phyloP scores from a whole-genome alignment of 2,797 vertebrate genomes.

The Diceros bicornis region DNA sequence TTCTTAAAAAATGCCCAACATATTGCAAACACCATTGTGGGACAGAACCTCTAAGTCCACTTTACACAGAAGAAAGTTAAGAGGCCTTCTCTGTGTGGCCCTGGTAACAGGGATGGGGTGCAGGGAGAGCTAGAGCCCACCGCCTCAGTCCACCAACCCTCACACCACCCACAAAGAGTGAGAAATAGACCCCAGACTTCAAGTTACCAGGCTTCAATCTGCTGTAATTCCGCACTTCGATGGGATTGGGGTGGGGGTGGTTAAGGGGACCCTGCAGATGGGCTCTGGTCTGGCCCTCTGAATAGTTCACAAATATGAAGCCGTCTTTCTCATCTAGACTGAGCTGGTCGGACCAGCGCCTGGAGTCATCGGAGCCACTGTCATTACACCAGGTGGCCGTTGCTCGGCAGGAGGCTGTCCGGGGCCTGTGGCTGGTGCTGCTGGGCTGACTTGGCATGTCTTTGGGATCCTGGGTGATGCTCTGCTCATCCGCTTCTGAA shows the following conservation, averaged over 20 bases:
- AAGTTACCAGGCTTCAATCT: constrained; percentile 95
- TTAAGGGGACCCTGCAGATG: constrained; percentile 91
- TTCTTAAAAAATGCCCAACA: neutral
- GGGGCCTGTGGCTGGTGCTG: constrained; percentile 92
- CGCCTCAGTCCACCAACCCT: neutral
- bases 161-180: neutral
- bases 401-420: constrained; percentile 90
- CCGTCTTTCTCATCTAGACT: constrained; percentile 99
- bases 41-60: neutral
- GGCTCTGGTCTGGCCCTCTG: constrained; percentile 93
- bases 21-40: neutral
- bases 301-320: constrained; percentile 99
- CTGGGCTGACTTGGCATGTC: constrained; percentile 91
- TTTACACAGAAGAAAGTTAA: neutral
- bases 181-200: fast-evolving
- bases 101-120: neutral
- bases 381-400: constrained; percentile 93
- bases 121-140: neutral
- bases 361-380: constrained; percentile 95
- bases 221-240: constrained; percentile 93
- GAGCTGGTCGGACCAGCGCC: constrained; percentile 98
- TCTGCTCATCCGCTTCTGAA: constrained; percentile 95
- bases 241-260: constrained; percentile 85
- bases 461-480: constrained; percentile 91
- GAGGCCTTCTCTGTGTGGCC: neutral